These are phyloP conservation scores for Mandrillus leucophaeus DNA, from an alignment of 2,113 vertebrate genomes.

Conservation along the genomic window DNA sequence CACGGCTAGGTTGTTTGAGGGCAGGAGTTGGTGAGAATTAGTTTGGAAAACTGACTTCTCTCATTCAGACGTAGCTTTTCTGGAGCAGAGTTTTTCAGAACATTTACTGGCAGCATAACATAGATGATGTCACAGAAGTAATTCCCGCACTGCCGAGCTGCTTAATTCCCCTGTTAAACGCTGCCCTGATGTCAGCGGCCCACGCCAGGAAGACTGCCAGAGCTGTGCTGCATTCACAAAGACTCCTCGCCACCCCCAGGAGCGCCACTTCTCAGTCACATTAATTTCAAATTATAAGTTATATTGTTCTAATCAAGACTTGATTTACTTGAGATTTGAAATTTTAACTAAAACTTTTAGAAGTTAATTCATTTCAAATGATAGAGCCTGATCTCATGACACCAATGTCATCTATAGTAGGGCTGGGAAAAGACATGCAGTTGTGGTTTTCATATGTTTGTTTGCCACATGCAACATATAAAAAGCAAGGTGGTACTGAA, in stretches of 20 bases:
- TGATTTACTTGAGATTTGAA: conserved; percentile 32
- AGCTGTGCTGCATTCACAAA: neutral
- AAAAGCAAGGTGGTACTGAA: neutral
- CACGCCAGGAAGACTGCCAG: conserved; percentile 16
- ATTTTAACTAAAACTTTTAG: neutral
- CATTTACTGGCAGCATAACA: conserved; percentile 64
- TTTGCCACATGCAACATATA: neutral
- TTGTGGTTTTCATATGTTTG: neutral
- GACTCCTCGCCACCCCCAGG: neutral
- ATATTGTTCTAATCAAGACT: neutral
- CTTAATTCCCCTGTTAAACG: conserved; percentile 55
- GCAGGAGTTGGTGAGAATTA: conserved; percentile 34
- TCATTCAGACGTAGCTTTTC: conserved; percentile 71
- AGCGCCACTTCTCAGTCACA: neutral
- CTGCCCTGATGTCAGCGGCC: neutral
- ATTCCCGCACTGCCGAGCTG: conserved; percentile 66
- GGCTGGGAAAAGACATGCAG: neutral
- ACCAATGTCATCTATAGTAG: neutral
- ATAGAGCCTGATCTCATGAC: neutral
- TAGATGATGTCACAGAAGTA: conserved; percentile 61
- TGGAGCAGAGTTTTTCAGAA: conserved; percentile 72
- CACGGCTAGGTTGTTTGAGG: neutral
- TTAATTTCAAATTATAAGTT: neutral
- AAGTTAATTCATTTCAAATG: neutral
- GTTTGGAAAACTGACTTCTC: conserved; percentile 74